phyloP scores from a whole-genome alignment of 2,113 vertebrate species.

The Pomatostomus ruficeps region DNA sequence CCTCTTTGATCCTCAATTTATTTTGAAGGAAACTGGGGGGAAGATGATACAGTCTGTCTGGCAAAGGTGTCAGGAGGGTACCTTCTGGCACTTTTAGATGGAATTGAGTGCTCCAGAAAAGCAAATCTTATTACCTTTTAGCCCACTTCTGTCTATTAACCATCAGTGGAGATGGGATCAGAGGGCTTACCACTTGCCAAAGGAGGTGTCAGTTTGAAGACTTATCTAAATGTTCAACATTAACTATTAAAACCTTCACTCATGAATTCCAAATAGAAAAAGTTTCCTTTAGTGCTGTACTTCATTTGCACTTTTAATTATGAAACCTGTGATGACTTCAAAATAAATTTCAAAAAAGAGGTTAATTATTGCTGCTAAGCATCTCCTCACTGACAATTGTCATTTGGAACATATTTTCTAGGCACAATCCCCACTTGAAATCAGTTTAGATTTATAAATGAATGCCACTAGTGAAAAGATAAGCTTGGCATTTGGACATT shows the following conservation, averaged over 20 bases:
- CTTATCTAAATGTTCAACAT: neutral
- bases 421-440: neutral
- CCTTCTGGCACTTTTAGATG: conserved; percentile 24
- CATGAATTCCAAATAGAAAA: neutral
- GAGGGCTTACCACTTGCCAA: neutral
- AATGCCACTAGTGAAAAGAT: neutral
- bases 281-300: neutral
- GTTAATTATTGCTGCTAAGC: neutral
- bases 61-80: neutral
- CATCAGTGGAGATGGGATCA: neutral
- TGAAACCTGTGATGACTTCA: neutral
- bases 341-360: neutral
- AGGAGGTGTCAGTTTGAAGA: neutral
- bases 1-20: conserved; percentile 39
- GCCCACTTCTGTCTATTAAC: neutral
- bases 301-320: neutral
- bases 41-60: neutral
- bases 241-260: neutral
- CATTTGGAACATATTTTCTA: neutral
- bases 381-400: neutral
- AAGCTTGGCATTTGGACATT: conserved; percentile 31
- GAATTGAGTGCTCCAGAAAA: conserved; percentile 13
- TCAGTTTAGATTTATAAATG: neutral
- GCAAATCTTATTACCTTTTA: conserved; percentile 15
- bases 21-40: neutral